Evolutionary conservation across 2,888 invertebrate species (phyloP).

Genomic region (Leuctra nigra): DNA sequence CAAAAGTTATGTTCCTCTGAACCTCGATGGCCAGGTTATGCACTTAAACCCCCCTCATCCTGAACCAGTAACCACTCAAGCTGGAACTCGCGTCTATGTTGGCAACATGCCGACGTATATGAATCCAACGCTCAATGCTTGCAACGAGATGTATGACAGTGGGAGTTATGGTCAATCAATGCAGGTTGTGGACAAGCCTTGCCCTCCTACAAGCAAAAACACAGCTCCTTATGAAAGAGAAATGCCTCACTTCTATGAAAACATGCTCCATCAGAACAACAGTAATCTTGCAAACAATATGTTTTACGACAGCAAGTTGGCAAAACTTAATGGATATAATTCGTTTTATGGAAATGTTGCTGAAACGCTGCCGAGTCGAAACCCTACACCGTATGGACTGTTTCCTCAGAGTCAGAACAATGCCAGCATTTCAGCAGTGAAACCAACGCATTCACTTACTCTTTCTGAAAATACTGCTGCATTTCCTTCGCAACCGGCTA

Average conservation of each 20-base stretch:
- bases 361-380: no score
- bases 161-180: constrained; percentile 1
- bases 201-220: neutral
- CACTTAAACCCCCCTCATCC: no score
- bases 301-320: neutral
- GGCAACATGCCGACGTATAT: neutral
- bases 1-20: neutral
- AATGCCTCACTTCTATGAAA: neutral
- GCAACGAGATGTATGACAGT: constrained; percentile 8
- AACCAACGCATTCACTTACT: no score
- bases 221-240: neutral
- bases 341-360: neutral
- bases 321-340: no score
- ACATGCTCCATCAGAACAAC: neutral
- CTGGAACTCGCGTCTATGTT: neutral
- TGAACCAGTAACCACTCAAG: neutral
- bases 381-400: no score
- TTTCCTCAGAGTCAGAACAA: no score
- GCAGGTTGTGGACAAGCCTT: constrained; percentile 13
- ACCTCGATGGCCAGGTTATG: neutral
- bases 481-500: no score
- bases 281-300: neutral
- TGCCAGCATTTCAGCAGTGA: no score
- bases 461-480: no score
- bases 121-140: neutral